phyloP scores from a whole-genome alignment of 2,113 vertebrate species.

The Odontesthes bonariensis region DNA sequence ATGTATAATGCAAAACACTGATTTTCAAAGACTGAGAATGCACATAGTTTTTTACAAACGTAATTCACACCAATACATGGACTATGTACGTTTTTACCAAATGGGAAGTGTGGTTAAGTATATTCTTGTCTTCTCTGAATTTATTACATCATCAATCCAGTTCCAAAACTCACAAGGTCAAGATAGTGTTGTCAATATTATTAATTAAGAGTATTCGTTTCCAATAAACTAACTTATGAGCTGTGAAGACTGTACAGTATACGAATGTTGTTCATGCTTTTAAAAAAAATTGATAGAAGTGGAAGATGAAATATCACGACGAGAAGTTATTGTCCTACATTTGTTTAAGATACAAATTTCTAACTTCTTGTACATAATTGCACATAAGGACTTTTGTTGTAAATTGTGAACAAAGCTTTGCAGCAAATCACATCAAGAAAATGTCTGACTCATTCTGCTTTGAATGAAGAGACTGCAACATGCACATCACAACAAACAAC shows the following conservation, averaged over 20 bases:
- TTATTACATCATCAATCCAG: conserved; percentile 62
- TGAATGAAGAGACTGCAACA: conserved; percentile 51
- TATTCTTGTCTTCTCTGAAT: conserved; percentile 50
- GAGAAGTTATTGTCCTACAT: conserved; percentile 60
- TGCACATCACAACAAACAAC: conserved; percentile 21
- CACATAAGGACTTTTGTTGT: conserved; percentile 46
- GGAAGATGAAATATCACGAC: conserved; percentile 56
- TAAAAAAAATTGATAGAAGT: conserved; percentile 22
- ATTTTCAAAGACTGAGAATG: conserved; percentile 50
- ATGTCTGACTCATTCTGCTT: conserved; percentile 57
- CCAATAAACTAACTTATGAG: conserved; percentile 43
- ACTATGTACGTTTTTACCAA: conserved; percentile 46
- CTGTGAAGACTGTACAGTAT: conserved; percentile 30
- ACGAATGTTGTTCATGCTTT: conserved; percentile 51
- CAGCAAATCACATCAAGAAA: conserved; percentile 46
- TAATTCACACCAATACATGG: conserved; percentile 37
- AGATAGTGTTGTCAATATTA: conserved; percentile 42
- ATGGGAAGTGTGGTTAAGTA: conserved; percentile 40
- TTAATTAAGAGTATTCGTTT: conserved; percentile 36
- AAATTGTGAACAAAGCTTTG: conserved; percentile 65
- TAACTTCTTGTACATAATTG: conserved; percentile 62
- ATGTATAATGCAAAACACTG: conserved; percentile 61
- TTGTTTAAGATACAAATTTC: conserved; percentile 59
- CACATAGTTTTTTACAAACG: conserved; percentile 62
- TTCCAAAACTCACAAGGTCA: conserved; percentile 39